Conservation (phyloP, 2,797 vertebrate species). For the Gallirallus australis region DNA sequence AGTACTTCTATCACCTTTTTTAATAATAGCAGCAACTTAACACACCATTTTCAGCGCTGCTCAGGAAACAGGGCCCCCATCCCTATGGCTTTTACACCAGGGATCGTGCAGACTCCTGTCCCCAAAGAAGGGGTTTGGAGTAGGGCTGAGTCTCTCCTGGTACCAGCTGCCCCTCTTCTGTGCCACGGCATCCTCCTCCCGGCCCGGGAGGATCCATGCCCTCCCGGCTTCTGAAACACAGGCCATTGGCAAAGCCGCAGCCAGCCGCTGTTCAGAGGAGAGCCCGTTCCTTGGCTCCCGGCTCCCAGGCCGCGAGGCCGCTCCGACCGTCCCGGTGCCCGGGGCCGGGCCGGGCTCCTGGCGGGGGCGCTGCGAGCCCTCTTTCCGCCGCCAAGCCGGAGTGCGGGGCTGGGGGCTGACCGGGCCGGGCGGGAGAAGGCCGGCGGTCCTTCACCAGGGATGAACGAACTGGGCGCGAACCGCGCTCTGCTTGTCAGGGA, state of each 20-base stretch:
- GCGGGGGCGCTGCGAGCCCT: neutral
- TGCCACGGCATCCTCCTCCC: neutral
- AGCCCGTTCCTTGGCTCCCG: neutral
- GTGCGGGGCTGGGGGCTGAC: too few relatives aligned
- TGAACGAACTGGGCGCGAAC: fast-evolving
- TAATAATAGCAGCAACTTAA: neutral
- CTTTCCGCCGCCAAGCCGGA: too few relatives aligned
- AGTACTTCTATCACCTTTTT: neutral
- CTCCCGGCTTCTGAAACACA: fast-evolving
- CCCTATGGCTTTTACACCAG: neutral
- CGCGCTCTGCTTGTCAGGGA: neutral
- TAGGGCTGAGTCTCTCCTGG: neutral
- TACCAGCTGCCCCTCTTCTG: neutral
- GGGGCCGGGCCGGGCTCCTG: neutral
- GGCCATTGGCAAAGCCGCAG: fast-evolving
- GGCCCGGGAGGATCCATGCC: fast-evolving
- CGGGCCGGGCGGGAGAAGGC: neutral
- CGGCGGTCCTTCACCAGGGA: neutral
- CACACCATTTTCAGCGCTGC: neutral
- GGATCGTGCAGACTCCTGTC: neutral
- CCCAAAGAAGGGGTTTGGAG: neutral
- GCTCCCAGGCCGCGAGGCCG: too few relatives aligned
- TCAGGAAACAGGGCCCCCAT: neutral
- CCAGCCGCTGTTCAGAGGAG: too few relatives aligned
- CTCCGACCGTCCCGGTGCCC: neutral